Percentiles rank a stretch among this genome's conserved stretches.
These are phyloP conservation scores for Amphilophus citrinellus DNA, from an alignment of 2,113 vertebrate genomes.

Conservation along the genomic window DNA sequence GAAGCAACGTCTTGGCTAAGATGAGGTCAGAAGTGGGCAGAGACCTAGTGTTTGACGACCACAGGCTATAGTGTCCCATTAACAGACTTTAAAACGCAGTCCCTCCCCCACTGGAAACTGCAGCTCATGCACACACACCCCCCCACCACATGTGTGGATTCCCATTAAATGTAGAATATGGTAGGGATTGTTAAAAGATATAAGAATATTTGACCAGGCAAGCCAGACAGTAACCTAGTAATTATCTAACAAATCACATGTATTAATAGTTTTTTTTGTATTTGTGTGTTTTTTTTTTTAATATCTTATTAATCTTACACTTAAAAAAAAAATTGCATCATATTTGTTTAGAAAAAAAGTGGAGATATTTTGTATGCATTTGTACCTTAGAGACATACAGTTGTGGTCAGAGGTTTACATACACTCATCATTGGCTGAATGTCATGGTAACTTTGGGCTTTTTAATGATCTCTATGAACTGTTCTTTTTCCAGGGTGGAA, in stretches of 20 bases:
- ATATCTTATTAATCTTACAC: not conserved
- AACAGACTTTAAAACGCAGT: conserved; percentile 44
- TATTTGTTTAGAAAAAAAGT: not conserved
- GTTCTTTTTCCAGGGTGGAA: too few species aligned
- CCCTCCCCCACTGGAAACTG: conserved; percentile 44
- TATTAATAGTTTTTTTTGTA: not conserved
- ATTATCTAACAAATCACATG: not conserved
- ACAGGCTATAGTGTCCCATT: conserved; percentile 65
- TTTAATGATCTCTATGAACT: too few species aligned
- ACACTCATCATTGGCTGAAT: too few species aligned
- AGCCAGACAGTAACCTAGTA: not conserved
- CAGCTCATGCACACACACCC: conserved; percentile 37
- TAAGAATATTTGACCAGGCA: not conserved
- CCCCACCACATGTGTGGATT: not conserved
- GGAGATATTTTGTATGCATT: not conserved
- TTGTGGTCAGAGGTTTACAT: too few species aligned
- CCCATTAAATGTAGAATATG: conserved; percentile 5
- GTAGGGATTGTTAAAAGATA: not conserved
- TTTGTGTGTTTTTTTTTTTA: fast-evolving
- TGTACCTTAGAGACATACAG: not conserved
- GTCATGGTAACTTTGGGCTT: too few species aligned
- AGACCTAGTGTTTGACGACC: conserved; percentile 43
- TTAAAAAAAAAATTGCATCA: not conserved
- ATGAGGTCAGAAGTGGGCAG: conserved; percentile 58
- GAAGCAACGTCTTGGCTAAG: conserved; percentile 30